These are phyloP conservation scores for Musca domestica DNA, from an alignment of 1,140 invertebrate species.

Conservation along the genomic window DNA sequence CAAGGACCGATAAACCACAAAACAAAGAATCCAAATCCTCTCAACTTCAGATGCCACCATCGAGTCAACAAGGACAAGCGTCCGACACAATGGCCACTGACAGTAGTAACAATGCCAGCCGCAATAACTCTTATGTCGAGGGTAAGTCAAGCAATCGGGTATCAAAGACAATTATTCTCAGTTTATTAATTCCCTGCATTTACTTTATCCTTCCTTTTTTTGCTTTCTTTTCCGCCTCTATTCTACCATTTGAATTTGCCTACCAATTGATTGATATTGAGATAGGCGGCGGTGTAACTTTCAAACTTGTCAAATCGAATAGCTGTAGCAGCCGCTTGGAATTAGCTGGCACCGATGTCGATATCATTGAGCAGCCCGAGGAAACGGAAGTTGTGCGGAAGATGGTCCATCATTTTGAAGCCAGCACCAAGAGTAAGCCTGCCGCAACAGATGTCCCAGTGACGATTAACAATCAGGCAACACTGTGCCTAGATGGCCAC, in stretches of 20 bases:
- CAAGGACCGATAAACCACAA: conserved; percentile 2
- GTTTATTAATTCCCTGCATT: too few species aligned
- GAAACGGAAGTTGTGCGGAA: conserved; percentile 45
- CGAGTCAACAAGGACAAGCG: not conserved
- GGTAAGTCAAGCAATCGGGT: not conserved
- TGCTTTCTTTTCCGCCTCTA: too few species aligned
- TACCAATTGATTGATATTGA: too few species aligned
- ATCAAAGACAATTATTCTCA: too few species aligned
- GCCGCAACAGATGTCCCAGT: not conserved
- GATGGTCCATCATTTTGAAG: conserved; percentile 46
- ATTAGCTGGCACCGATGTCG: conserved; percentile 62
- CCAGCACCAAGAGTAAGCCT: not conserved
- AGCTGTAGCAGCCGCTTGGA: conserved; percentile 80
- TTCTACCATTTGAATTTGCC: conserved; percentile 2
- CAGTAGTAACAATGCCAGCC: not conserved
- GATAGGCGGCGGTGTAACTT: conserved; percentile 62
- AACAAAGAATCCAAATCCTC: not conserved
- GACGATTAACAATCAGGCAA: conserved; percentile 6
- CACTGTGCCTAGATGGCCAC: not conserved
- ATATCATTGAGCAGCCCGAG: conserved; percentile 49
- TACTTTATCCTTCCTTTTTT: too few species aligned
- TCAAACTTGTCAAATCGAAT: conserved; percentile 77
- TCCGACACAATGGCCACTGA: not conserved
- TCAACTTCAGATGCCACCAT: not conserved
- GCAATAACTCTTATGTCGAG: not conserved